These are phyloP conservation scores for Agrochola macilenta DNA, from an alignment of 2,888 invertebrate species.

Conservation along the genomic window DNA sequence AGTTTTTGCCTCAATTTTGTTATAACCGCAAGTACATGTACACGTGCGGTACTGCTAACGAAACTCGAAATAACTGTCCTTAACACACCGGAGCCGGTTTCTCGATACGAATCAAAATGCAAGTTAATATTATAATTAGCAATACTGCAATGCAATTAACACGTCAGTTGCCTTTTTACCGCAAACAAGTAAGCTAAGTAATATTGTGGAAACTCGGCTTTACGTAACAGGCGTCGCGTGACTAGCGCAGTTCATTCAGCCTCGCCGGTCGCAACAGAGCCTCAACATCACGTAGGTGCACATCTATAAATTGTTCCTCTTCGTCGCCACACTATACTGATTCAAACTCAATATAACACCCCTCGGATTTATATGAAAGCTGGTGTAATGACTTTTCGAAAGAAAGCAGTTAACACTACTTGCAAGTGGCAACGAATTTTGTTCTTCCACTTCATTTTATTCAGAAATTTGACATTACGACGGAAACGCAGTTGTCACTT, in stretches of 20 bases:
- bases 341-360: conserved; percentile 29
- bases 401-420: conserved; percentile 1
- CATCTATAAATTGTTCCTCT: conserved; percentile 55
- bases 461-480: conserved; percentile 15
- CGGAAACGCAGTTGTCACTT: conserved; percentile 6
- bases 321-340: conserved; percentile 36
- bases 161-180: conserved; percentile 83
- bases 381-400: neutral
- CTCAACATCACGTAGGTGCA: conserved; percentile 48
- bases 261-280: conserved; percentile 61
- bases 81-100: conserved; percentile 72
- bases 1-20: conserved; percentile 38
- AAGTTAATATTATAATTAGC: conserved; percentile 81
- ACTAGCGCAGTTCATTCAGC: conserved; percentile 84
- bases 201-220: conserved; percentile 80
- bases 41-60: conserved; percentile 57
- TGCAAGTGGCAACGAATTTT: neutral
- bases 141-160: conserved; percentile 86
- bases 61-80: conserved; percentile 70
- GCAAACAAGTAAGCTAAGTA: conserved; percentile 83
- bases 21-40: conserved; percentile 11
- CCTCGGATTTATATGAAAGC: conserved; percentile 13
- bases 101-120: conserved; percentile 77
- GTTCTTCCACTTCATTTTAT: neutral
- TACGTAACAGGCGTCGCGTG: conserved; percentile 86